Percentiles rank a stretch among this genome's conserved stretches.
Conservation (phyloP, 2,888 invertebrate species). For the Uloborus plumipes region DNA sequence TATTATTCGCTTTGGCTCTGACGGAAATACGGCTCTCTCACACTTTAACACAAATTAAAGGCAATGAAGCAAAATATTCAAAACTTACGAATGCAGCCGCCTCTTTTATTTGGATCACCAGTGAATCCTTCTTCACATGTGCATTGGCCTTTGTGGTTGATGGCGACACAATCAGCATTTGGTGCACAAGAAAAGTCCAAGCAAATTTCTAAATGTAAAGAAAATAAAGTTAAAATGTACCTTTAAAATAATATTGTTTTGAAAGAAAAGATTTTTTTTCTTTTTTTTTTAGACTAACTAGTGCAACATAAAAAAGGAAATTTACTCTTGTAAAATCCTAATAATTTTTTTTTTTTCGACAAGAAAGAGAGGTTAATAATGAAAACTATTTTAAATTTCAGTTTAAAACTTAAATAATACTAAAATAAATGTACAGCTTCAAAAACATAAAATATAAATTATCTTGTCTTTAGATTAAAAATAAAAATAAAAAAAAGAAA, state of each 20-base stretch:
- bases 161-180: slow-evolving; percentile 82
- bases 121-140: slow-evolving; percentile 86
- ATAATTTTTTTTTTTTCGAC: background rate
- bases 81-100: slow-evolving; percentile 79
- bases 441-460: too few species aligned
- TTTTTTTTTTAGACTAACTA: background rate
- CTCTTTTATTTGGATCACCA: slow-evolving; percentile 90
- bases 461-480: too few species aligned
- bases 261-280: background rate
- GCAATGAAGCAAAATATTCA: background rate
- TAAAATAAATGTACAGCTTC: too few species aligned
- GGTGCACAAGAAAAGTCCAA: slow-evolving; percentile 85
- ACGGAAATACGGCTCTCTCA: too few species aligned
- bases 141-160: slow-evolving; percentile 76
- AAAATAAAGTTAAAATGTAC: background rate
- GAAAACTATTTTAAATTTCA: background rate
- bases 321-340: background rate
- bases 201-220: slow-evolving; percentile 75
- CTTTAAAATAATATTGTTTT: too few species aligned
- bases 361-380: background rate
- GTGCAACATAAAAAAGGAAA: background rate
- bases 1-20: too few species aligned
- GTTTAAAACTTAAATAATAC: too few species aligned
- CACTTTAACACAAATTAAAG: too few species aligned
- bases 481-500: too few species aligned